Percentiles rank a stretch among this genome's conserved stretches.
Conservation (phyloP, 2,113 vertebrate genomes). For the Pachycephala philippinensis region DNA sequence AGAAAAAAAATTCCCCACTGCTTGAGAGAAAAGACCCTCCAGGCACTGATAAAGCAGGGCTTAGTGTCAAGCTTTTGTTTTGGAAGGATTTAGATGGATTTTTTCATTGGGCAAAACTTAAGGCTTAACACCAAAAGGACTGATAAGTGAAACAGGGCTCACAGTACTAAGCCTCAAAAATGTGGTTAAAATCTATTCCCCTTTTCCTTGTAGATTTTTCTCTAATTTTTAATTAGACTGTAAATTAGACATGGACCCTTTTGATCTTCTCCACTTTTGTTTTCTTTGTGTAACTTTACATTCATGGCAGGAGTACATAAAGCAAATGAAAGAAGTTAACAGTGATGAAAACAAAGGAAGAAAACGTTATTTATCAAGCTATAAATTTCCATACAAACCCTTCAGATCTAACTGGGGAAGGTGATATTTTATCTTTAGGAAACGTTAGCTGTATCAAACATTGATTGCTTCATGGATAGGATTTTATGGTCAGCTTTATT, state of each 20-base stretch:
- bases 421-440: neutral
- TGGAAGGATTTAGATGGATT: neutral
- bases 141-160: neutral
- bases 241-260: neutral
- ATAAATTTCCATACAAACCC: neutral
- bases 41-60: neutral
- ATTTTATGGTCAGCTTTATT: slow-evolving; percentile 26
- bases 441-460: neutral
- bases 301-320: neutral
- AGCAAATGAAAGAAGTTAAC: neutral
- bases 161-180: neutral
- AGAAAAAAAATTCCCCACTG: neutral
- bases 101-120: neutral
- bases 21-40: neutral
- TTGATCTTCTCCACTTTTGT: neutral
- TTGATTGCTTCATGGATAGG: neutral
- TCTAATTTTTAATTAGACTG: neutral
- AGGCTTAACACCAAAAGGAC: neutral
- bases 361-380: neutral
- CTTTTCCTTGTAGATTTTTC: neutral
- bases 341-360: neutral
- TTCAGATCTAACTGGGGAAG: neutral
- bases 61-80: neutral
- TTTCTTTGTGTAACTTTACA: neutral
- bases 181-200: neutral